Conservation (phyloP, 2,113 vertebrate genomes). For the Columbina picui region DNA sequence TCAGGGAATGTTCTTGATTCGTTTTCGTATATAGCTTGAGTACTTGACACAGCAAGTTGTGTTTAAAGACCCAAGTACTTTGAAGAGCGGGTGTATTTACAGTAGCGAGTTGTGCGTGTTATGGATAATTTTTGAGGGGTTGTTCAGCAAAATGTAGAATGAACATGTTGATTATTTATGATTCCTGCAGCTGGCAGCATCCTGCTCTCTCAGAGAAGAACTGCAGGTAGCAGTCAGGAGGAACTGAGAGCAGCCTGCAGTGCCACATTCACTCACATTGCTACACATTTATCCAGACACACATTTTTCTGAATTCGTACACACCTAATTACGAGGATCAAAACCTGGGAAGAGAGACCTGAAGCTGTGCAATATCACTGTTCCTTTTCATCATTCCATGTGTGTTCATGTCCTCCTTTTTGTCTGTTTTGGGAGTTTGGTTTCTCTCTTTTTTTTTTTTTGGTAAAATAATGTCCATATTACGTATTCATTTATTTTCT, state of each 20-base stretch:
- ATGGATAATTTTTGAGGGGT: conserved; percentile 22
- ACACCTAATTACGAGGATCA: conserved; percentile 66
- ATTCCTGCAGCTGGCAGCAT: conserved; percentile 9
- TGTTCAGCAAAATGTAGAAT: conserved; percentile 39
- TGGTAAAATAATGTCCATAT: conserved; percentile 47
- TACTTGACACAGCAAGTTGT: conserved; percentile 32
- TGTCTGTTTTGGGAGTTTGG: not conserved
- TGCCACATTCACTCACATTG: conserved; percentile 52
- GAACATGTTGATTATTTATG: conserved; percentile 30
- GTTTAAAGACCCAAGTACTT: conserved; percentile 32
- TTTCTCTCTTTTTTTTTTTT: not conserved
- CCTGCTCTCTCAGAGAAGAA: conserved; percentile 3
- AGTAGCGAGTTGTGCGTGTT: not conserved
- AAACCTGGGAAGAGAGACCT: conserved; percentile 67
- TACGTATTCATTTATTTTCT: conserved; percentile 62
- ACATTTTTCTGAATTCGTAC: conserved; percentile 65
- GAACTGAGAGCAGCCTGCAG: conserved; percentile 25
- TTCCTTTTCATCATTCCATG: conserved; percentile 70
- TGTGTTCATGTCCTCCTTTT: conserved; percentile 57
- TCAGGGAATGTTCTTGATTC: conserved; percentile 32
- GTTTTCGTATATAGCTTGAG: conserved; percentile 44
- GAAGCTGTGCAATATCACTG: conserved; percentile 79
- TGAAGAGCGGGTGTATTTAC: conserved; percentile 26
- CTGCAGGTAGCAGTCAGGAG: conserved; percentile 15
- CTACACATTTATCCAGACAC: conserved; percentile 41